These are phyloP conservation scores for Actinopyga echinites DNA, from an alignment of 53 echinoderm and acorn worm species.

Conservation along the genomic window DNA sequence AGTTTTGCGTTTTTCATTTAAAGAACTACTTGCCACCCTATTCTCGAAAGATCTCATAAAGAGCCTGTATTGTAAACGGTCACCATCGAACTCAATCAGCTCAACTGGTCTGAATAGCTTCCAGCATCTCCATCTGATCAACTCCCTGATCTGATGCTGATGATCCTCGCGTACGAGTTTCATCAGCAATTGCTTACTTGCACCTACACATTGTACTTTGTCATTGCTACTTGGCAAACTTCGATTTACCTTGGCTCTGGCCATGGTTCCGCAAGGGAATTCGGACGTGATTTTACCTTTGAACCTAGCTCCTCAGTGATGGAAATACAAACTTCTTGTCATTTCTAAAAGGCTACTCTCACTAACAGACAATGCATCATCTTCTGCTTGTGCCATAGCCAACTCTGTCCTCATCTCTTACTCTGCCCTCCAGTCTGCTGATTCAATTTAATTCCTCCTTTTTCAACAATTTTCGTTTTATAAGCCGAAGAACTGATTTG, in stretches of 20 bases:
- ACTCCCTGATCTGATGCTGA: background rate
- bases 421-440: background rate
- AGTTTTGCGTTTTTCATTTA: conserved; percentile 44
- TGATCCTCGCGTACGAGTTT: no score
- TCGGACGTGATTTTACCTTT: no score
- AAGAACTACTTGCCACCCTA: conserved; percentile 32
- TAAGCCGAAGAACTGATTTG: no score
- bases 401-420: conserved; percentile 27
- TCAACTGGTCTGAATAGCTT: conserved; percentile 34
- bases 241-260: background rate
- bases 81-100: conserved; percentile 53
- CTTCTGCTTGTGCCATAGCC: conserved; percentile 39
- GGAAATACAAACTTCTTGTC: no score
- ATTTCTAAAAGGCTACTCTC: background rate
- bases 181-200: no score
- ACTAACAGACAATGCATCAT: background rate
- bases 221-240: background rate
- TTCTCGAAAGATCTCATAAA: conserved; percentile 55
- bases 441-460: no score
- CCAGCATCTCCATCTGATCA: conserved; percentile 6
- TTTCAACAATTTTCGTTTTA: no score
- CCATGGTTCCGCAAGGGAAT: background rate
- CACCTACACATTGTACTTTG: no score
- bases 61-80: conserved; percentile 47
- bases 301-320: no score